phyloP scores from a whole-genome alignment of 1,140 invertebrate species.

The Drosophila erecta region DNA sequence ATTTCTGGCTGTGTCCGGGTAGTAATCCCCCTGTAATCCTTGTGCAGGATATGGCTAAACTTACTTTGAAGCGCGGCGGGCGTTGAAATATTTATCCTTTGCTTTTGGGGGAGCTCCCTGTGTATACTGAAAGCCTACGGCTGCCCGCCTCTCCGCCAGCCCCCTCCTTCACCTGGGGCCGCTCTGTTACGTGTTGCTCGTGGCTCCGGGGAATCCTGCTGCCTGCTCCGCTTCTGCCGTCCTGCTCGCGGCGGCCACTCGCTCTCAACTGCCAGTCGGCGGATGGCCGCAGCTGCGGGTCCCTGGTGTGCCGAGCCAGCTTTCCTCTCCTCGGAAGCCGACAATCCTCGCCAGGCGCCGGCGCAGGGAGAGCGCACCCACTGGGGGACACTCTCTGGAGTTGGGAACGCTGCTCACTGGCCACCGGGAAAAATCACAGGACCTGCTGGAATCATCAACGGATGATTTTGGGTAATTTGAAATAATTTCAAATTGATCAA shows the following conservation, averaged over 20 bases:
- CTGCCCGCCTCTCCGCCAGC: constrained; percentile 18
- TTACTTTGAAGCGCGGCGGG: constrained; percentile 29
- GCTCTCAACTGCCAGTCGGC: constrained; percentile 65
- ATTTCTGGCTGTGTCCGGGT: not conserved
- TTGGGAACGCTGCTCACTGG: constrained; percentile 9
- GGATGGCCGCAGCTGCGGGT: constrained; percentile 29
- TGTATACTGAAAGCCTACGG: constrained; percentile 53
- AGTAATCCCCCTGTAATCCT: not conserved
- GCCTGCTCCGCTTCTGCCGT: constrained; percentile 48
- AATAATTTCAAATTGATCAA: not conserved
- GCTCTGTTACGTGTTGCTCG: constrained; percentile 56
- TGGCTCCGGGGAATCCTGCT: constrained; percentile 25
- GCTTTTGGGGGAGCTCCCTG: constrained; percentile 34
- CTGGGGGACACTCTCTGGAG: constrained; percentile 1
- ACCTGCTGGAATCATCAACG: not conserved
- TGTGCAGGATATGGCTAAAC: constrained; percentile 7
- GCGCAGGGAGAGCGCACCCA: constrained; percentile 28
- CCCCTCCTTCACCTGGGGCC: constrained; percentile 20
- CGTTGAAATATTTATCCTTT: constrained; percentile 11
- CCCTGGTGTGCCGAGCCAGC: constrained; percentile 15
- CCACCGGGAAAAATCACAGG: constrained; percentile 30
- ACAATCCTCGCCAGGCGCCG: constrained; percentile 42
- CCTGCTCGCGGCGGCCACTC: constrained; percentile 63
- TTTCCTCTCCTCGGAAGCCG: constrained; percentile 24
- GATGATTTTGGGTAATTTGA: constrained; percentile 3